Evolutionary conservation across 2,797 vertebrate species (phyloP).

Genomic region (Silurus lanzhouensis): DNA sequence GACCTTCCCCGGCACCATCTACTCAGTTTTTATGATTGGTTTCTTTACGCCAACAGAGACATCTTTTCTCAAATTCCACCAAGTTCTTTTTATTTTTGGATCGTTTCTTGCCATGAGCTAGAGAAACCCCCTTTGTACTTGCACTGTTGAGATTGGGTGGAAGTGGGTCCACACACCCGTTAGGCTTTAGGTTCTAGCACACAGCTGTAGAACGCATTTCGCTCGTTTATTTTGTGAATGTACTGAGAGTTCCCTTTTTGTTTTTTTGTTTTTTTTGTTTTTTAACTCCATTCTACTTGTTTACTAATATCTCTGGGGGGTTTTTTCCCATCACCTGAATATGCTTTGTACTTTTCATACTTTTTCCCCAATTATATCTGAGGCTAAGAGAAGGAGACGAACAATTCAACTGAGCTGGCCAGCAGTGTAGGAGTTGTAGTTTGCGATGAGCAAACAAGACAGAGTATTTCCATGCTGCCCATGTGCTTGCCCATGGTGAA

Average conservation of each 20-base stretch:
- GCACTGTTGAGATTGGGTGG: background rate
- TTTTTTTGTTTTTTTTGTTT: too few species aligned
- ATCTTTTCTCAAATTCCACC: constrained; percentile 29
- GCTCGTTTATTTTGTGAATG: constrained; percentile 51
- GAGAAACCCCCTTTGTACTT: constrained; percentile 8
- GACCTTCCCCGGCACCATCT: background rate
- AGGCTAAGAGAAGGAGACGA: too few species aligned
- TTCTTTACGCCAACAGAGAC: background rate
- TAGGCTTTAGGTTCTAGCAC: constrained; percentile 56
- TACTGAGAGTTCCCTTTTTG: constrained; percentile 56
- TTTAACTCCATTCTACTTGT: constrained; percentile 18
- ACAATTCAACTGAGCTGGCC: constrained; percentile 6
- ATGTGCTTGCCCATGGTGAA: constrained; percentile 20
- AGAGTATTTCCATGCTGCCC: background rate
- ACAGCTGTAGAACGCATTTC: constrained; percentile 56
- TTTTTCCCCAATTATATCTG: background rate
- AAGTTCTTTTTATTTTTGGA: constrained; percentile 5
- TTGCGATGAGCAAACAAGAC: background rate
- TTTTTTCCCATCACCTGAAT: constrained; percentile 23
- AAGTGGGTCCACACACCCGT: constrained; percentile 21
- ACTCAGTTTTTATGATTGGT: constrained; percentile 1
- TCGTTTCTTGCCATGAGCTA: background rate
- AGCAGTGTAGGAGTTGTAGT: background rate
- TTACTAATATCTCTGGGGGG: constrained; percentile 17
- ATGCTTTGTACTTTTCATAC: constrained; percentile 46